Evolutionary conservation across 1,140 invertebrate genomes (phyloP).

Genomic region (Leguminivora glycinivorella): DNA sequence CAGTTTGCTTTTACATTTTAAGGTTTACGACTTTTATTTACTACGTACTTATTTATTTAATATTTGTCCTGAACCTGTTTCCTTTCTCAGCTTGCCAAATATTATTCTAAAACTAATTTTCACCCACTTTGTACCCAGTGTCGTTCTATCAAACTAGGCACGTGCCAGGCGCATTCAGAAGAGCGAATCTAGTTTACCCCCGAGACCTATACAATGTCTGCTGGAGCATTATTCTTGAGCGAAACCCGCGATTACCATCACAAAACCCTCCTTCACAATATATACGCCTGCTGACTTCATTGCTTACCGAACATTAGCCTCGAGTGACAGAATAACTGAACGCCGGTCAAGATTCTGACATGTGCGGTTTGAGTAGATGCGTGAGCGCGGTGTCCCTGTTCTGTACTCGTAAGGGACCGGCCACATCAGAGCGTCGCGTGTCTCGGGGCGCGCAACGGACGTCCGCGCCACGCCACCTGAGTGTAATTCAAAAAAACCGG

Average conservation of each 20-base stretch:
- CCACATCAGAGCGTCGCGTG: too few species aligned
- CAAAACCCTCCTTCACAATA: background rate
- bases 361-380: background rate
- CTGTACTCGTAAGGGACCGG: too few species aligned
- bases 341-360: background rate
- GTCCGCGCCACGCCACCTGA: too few species aligned
- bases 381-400: too few species aligned
- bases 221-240: background rate
- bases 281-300: background rate
- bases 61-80: too few species aligned
- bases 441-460: too few species aligned
- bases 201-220: background rate
- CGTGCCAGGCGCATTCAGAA: background rate
- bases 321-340: background rate
- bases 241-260: conserved; percentile 2
- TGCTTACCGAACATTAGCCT: background rate
- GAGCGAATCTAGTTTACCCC: conserved; percentile 1
- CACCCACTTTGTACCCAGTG: background rate
- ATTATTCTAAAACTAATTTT: background rate
- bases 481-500: too few species aligned
- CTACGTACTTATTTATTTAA: too few species aligned
- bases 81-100: background rate
- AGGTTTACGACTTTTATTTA: too few species aligned
- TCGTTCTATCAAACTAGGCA: background rate
- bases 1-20: too few species aligned